These are phyloP conservation scores for Drosophila prolongata DNA, from an alignment of 2,888 invertebrate species.

Conservation along the genomic window DNA sequence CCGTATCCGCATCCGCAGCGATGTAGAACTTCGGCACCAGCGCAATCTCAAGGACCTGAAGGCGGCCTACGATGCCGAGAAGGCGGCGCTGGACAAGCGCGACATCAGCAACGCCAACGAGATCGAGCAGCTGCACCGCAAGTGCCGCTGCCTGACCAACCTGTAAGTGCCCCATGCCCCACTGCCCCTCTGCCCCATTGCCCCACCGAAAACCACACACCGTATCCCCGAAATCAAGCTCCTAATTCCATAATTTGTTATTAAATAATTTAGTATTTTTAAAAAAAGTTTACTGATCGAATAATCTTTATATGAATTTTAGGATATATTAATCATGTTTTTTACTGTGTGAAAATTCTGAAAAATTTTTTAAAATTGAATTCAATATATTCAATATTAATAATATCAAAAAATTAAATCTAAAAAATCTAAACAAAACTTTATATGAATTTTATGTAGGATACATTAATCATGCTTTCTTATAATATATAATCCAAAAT, in stretches of 20 bases:
- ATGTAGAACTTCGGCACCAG: constrained; percentile 84
- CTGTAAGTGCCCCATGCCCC: constrained; percentile 84
- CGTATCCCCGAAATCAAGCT: neutral
- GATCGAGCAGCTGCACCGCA: constrained; percentile 86
- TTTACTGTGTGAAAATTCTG: too few species aligned
- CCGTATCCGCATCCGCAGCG: constrained; percentile 80
- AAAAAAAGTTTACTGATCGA: too few species aligned
- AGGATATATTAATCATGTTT: too few species aligned
- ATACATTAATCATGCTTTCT: too few species aligned
- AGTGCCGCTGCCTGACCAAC: constrained; percentile 86
- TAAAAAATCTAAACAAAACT: too few species aligned
- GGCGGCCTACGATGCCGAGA: constrained; percentile 83
- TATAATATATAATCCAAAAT: too few species aligned
- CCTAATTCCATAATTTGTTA: neutral
- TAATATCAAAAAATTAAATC: too few species aligned
- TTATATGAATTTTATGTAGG: too few species aligned
- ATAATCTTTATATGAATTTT: too few species aligned
- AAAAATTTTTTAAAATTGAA: too few species aligned
- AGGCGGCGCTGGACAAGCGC: constrained; percentile 83
- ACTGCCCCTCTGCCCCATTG: neutral
- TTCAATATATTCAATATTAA: too few species aligned
- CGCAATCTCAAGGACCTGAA: constrained; percentile 83
- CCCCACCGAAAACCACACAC: neutral
- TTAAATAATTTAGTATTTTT: too few species aligned
- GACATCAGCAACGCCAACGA: constrained; percentile 86